Evolutionary conservation across 2,113 vertebrate species (phyloP).

Genomic region (Centropristis striata): DNA sequence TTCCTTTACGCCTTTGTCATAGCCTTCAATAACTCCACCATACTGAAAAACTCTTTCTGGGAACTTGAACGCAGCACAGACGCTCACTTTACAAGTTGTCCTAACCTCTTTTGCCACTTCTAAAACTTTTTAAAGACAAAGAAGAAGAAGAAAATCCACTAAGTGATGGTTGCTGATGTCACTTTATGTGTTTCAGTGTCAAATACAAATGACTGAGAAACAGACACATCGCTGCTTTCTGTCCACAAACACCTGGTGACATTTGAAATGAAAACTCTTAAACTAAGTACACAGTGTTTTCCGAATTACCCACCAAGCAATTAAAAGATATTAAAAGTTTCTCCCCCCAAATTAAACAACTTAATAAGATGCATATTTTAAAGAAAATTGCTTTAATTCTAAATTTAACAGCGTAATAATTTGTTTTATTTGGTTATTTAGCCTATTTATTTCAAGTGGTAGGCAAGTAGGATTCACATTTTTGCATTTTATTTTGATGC

Average conservation of each 20-base stretch:
- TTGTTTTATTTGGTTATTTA: too few relatives aligned
- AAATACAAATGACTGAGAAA: constrained; percentile 41
- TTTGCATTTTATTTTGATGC: too few relatives aligned
- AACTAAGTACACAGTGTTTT: neutral
- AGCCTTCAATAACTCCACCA: constrained; percentile 43
- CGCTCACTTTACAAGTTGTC: constrained; percentile 46
- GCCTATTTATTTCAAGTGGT: too few relatives aligned
- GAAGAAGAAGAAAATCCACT: neutral
- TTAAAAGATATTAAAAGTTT: neutral
- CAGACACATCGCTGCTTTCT: constrained; percentile 41
- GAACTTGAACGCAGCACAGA: neutral
- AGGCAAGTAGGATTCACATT: too few relatives aligned
- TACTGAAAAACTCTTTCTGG: neutral
- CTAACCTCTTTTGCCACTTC: constrained; percentile 31
- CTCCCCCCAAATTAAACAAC: neutral
- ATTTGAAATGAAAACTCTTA: constrained; percentile 25
- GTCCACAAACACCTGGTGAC: constrained; percentile 55
- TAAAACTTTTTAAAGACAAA: constrained; percentile 1
- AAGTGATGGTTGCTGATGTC: constrained; percentile 12
- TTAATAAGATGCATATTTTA: neutral
- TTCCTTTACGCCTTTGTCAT: constrained; percentile 65
- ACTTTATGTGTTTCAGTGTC: constrained; percentile 47
- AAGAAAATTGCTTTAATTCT: too few relatives aligned
- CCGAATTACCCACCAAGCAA: neutral
- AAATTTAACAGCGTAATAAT: too few relatives aligned